Evolutionary conservation across 2,888 invertebrate genomes (phyloP), one percentile per base, ranked within the genome.

Genomic region (Scelioninae gen. 1): DNA sequence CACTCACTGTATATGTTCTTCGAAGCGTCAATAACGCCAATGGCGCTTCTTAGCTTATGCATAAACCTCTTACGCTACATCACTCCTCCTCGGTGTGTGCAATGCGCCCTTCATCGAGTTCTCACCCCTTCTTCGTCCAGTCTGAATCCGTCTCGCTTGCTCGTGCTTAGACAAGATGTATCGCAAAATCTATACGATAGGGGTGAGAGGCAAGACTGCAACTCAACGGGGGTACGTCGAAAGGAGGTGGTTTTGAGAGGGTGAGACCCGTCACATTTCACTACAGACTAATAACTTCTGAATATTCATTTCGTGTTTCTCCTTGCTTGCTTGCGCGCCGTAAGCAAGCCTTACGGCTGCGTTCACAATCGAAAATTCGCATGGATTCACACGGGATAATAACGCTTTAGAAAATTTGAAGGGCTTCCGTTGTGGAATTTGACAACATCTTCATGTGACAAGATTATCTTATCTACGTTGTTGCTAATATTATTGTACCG

Each of bases 281-380:
- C 91, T 91, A 90, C 91, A 91, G 92, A 92, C 92, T 92, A 92
- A 92, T 92, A 92, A 92, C 92, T 92, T 92, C 91, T 92, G 92
- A 92, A 92, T 92, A 92, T 92, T 92, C 92, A 92, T 92, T 92
- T 92, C 92, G 90, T 90, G 92, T 92, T 92, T 91, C 92, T 91
- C 90, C 90, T 91, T 90, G 91, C 89, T 90, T 90, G 89, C 89
- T 89, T 87, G 89, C 87, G 86, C 82, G 79, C 82, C 84, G 85
- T 87, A 89, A 91, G 90, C 91, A 91, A 89, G 88, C 87, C 86
- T 86, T 90, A 90, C 92, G 90, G 92, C 92, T 89, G 88, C 90
- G 86, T 88, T 88, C 91, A 90, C 90, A 91, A 82, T 83, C 84
- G 79, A 81, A 83, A 83, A 68, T 83, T 81, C 83, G 80, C 80